Conservation (phyloP, 1,140 invertebrate genomes). For the Drosophila insularis region DNA sequence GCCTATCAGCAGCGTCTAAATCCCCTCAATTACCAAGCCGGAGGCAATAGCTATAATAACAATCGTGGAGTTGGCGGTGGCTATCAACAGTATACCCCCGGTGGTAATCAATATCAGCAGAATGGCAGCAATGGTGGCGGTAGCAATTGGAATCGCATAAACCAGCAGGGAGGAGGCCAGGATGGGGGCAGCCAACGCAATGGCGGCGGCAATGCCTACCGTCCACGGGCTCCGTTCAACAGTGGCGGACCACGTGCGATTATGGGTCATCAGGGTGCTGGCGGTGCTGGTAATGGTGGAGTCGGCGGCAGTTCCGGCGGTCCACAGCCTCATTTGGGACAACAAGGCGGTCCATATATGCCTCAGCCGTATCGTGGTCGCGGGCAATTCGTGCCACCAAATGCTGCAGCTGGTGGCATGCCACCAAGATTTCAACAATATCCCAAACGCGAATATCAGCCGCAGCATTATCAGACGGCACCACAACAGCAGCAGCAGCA, state of each 20-base stretch:
- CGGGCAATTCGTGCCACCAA: slow-evolving; percentile 69
- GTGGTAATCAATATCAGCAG: slow-evolving; percentile 64
- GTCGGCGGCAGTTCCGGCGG: slow-evolving; percentile 46
- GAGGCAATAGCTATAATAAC: slow-evolving; percentile 53
- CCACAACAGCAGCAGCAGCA: slow-evolving; percentile 39
- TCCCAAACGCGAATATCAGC: slow-evolving; percentile 76
- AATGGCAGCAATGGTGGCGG: slow-evolving; percentile 46
- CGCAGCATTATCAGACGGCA: slow-evolving; percentile 60
- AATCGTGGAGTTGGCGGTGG: slow-evolving; percentile 49
- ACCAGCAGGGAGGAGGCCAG: slow-evolving; percentile 19
- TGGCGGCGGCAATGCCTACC: slow-evolving; percentile 60
- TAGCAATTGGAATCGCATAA: slow-evolving; percentile 47
- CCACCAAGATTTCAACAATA: slow-evolving; percentile 78
- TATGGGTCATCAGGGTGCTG: slow-evolving; percentile 65
- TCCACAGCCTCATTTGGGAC: slow-evolving; percentile 66
- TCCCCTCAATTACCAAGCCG: slow-evolving; percentile 77
- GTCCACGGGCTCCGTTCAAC: slow-evolving; percentile 75
- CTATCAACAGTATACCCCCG: slow-evolving; percentile 66
- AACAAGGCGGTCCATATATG: slow-evolving; percentile 64
- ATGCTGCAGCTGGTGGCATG: slow-evolving; percentile 66
- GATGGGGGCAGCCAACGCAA: slow-evolving; percentile 49
- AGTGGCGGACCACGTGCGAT: slow-evolving; percentile 69
- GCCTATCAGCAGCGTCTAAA: slow-evolving; percentile 74
- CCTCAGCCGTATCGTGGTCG: slow-evolving; percentile 65
- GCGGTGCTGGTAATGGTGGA: slow-evolving; percentile 35